Conservation (phyloP, 2,888 invertebrate genomes). For the Homarus gammarus region DNA sequence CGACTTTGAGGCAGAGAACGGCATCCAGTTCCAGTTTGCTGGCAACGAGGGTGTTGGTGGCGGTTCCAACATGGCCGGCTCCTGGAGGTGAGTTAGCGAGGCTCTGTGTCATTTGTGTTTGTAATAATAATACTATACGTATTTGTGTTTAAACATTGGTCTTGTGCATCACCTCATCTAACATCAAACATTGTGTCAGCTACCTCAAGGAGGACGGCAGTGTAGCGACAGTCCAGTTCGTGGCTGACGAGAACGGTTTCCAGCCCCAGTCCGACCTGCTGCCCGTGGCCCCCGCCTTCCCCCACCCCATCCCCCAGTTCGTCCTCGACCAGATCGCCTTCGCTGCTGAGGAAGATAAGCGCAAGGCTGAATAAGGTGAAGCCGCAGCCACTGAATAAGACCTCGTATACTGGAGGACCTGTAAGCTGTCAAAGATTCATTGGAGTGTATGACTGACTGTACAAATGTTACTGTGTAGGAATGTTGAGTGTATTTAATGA, state of each 20-base stretch:
- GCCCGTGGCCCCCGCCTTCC: conserved; percentile 61
- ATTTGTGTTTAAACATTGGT: no score
- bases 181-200: not conserved
- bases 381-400: no score
- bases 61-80: conserved; percentile 31
- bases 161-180: no score
- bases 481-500: no score
- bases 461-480: no score
- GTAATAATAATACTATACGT: no score
- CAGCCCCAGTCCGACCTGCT: conserved; percentile 55
- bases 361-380: not conserved
- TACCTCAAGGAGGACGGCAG: conserved; percentile 43
- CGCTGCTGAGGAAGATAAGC: conserved; percentile 28
- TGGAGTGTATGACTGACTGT: no score
- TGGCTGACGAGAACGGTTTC: conserved; percentile 58
- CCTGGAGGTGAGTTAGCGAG: conserved; percentile 6
- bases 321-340: conserved; percentile 62
- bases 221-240: conserved; percentile 19
- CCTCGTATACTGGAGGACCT: no score
- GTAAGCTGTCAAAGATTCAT: no score
- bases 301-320: conserved; percentile 63
- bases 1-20: conserved; percentile 34
- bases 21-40: conserved; percentile 18
- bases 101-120: not conserved
- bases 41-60: conserved; percentile 23